These are phyloP conservation scores for Sinocyclocheilus maitianheensis DNA, from an alignment of 2,113 vertebrate species.

Conservation along the genomic window DNA sequence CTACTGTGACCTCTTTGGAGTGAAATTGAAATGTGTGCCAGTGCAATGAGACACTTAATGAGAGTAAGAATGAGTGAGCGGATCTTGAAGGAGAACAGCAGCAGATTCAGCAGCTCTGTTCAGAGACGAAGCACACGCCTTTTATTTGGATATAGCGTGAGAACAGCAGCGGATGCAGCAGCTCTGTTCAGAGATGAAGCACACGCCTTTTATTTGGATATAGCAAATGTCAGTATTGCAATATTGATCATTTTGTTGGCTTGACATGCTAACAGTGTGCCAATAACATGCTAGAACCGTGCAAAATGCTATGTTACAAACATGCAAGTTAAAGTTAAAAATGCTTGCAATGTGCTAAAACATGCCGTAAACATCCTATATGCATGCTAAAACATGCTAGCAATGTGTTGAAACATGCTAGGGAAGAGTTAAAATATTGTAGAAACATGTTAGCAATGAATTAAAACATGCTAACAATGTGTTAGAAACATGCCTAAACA, in stretches of 20 bases:
- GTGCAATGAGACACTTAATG: slow-evolving; percentile 53
- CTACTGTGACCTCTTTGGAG: slow-evolving; percentile 49
- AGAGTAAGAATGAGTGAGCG: slow-evolving; percentile 42
- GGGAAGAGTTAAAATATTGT: too few species aligned
- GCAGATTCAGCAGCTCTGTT: background rate
- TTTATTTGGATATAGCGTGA: slow-evolving; percentile 20
- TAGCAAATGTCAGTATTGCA: background rate
- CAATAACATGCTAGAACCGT: background rate
- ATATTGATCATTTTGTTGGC: background rate
- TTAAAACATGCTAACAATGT: too few species aligned
- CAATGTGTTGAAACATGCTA: too few species aligned
- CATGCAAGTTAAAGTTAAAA: background rate
- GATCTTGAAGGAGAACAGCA: slow-evolving; percentile 55
- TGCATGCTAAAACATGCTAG: background rate
- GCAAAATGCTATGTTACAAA: too few species aligned
- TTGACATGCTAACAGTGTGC: background rate
- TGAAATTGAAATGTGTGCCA: slow-evolving; percentile 60
- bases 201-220: background rate
- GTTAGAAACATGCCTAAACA: too few species aligned
- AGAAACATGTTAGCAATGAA: too few species aligned
- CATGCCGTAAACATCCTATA: background rate
- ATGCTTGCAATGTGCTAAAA: background rate
- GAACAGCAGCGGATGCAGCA: slow-evolving; percentile 7
- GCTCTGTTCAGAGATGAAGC: background rate
- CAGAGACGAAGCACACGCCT: background rate